A percentile compares a stretch with the other conserved stretches of the same genome.
Evolutionary conservation across 2,888 invertebrate species (phyloP).

Genomic region (Dryocosmus kuriphilus): DNA sequence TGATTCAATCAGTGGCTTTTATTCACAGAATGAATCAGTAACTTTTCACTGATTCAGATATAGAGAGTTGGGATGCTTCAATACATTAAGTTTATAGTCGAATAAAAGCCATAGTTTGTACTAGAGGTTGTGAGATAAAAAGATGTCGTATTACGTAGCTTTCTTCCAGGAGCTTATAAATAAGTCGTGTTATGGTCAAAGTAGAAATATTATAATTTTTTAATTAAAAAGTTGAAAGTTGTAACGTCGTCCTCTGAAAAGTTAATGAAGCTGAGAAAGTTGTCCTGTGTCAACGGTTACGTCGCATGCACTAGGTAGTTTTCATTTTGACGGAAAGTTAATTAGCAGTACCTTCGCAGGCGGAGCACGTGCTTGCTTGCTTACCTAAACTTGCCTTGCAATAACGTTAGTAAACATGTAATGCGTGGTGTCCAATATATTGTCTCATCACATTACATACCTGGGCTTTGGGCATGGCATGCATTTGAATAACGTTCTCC

Average conservation of each 20-base stretch:
- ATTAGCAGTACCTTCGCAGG: not conserved
- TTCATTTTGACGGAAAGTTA: not conserved
- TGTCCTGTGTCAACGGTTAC: not conserved
- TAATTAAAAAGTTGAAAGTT: not conserved
- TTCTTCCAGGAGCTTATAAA: too few species aligned
- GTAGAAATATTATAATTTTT: not conserved
- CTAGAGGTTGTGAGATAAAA: too few species aligned
- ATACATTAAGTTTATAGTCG: too few species aligned
- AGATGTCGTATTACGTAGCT: too few species aligned
- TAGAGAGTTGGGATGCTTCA: too few species aligned
- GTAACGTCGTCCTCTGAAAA: not conserved
- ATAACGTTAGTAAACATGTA: conserved; percentile 12
- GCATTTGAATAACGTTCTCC: conserved; percentile 55
- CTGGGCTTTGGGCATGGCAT: conserved; percentile 43
- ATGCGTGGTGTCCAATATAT: conserved; percentile 62
- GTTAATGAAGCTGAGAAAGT: conserved; percentile 5
- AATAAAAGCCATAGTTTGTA: too few species aligned
- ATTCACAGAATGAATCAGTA: too few species aligned
- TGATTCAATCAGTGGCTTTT: too few species aligned
- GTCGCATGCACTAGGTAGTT: not conserved
- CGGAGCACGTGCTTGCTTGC: not conserved
- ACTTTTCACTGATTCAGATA: too few species aligned
- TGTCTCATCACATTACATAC: conserved; percentile 49
- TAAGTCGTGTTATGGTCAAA: not conserved
- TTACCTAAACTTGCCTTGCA: conserved; percentile 1